Base-by-base conservation (phyloP, 2,113 vertebrate genomes). In the Nannobrachium achirus region DNA sequence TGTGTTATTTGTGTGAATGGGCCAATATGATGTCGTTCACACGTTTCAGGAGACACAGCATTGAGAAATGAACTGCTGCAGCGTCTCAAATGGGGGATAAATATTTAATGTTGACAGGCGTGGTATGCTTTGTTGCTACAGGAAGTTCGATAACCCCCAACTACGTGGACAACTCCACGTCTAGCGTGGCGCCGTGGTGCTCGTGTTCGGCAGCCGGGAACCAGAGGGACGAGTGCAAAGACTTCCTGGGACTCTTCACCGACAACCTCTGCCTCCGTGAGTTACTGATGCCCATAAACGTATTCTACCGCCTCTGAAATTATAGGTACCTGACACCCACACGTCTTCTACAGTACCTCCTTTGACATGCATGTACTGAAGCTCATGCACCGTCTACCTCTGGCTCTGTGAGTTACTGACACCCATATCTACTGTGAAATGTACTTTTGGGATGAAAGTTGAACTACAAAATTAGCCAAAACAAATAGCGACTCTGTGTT, bases 131-230 rank as follows among this genome's bases (percentile, higher is more conserved):
- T 82, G 20, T 75, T 39, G 63, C 73, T 58, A 41, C 89, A 99
- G 97, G 97, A 61, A 98, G 96, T 9, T 84, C 89, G 20, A 94
- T 98, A 89, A 99, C 96, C 46, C 96, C 97, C 58, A 99, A 99
- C 90, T 99, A 97, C 10, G 64, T 96, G 52, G 95, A 94, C 83
- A 96, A 95, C 74, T 86, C 92, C 76, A 97, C 94, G 0, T 90
- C 91, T 63, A 93, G 92, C 0, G 92, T 97, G 73, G 94, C 95
- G 42, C 90, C 97, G 2, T 96, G 94, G 94, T 99, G 97, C 66
- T 94, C 95, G 0, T 99, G 97, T 81, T 92, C 93, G 42, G 93
- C 90, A 75, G 95, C 94, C 1, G 96, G 95, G 69, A 97, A 94
- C 66, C 91, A 89, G 78, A 93, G 89, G 66, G 89, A 95, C 9